Conservation (phyloP, 2,888 invertebrate species). For the Dasysyrphus tricinctus region DNA sequence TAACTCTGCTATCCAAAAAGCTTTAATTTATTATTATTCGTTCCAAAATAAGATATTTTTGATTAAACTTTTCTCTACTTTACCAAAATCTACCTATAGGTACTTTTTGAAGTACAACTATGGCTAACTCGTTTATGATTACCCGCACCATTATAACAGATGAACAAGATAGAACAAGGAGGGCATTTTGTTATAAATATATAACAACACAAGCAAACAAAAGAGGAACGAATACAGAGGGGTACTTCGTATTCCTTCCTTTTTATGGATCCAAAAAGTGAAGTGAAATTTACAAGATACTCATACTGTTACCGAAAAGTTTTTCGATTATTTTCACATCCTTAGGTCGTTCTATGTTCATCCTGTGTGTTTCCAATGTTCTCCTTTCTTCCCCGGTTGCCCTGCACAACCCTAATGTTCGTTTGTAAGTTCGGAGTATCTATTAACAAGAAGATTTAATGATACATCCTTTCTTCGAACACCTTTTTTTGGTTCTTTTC, state of each 20-base stretch:
- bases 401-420: constrained; percentile 5
- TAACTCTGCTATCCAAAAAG: neutral
- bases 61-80: constrained; percentile 11
- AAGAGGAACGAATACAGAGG: constrained; percentile 11
- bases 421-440: constrained; percentile 61
- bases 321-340: constrained; percentile 75
- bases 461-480: constrained; percentile 67
- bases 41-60: constrained; percentile 13
- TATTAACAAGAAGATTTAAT: constrained; percentile 73
- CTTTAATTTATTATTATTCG: constrained; percentile 2
- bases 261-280: constrained; percentile 31
- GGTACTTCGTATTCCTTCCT: constrained; percentile 1
- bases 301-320: constrained; percentile 61
- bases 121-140: constrained; percentile 49
- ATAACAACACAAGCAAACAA: constrained; percentile 26
- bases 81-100: neutral
- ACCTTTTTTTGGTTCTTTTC: constrained; percentile 32
- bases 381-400: neutral
- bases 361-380: constrained; percentile 42
- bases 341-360: constrained; percentile 53
- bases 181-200: constrained; percentile 21
- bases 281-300: constrained; percentile 61
- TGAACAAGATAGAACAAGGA: constrained; percentile 25
- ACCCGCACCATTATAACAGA: constrained; percentile 40
- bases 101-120: constrained; percentile 35